Evolutionary conservation across 1,140 invertebrate genomes (phyloP), one percentile per base, ranked within the genome.

Genomic region (Cydia fagiglandana): DNA sequence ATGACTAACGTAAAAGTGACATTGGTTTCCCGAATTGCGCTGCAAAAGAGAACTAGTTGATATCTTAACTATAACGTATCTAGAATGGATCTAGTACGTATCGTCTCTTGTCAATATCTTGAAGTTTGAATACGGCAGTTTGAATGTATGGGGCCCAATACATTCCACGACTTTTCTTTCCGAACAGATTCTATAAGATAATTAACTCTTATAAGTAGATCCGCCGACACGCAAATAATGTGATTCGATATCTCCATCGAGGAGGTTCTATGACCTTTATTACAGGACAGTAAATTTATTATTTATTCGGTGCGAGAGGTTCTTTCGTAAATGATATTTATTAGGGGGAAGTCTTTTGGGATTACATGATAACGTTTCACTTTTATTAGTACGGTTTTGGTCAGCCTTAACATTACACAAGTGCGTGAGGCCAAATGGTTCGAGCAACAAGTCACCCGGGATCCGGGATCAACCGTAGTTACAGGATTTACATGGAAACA

Each of bases 401-500:
- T 24, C 56, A 61, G 7, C 6, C 56, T 24, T 61, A 61, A 38
- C 45, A 70, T 64, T 75, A 75, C 28, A 24, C 73, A 20, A 34
- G 12, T 75, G 30, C 41, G 56, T 64, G n/a, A 73, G 64, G 45
- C 68, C 53, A 73, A 12, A 24, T 64, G 47, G n/a, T 30, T 56
- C 15, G 50, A 83, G 80, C 80, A 82, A 83, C 80, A 80, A 81
- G 76, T 78, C 84, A 76, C 79, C 13, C 53, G 81, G 80, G 81
- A 85, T 80, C 73, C 73, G 7, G 77, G 79, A 80, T 83, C 84
- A 84, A 84, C 81, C 77, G 81, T 87, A 81, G 83, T 84, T 83
- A 85, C 83, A 82, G 82, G 83, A 89, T 89, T 88, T 89, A 87
- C 86, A 88, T 88, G 83, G 79, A 75, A 84, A 87, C 83, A 86